Base-by-base conservation (phyloP, 1,140 invertebrate species). In the Caenorhabditis inopinata region DNA sequence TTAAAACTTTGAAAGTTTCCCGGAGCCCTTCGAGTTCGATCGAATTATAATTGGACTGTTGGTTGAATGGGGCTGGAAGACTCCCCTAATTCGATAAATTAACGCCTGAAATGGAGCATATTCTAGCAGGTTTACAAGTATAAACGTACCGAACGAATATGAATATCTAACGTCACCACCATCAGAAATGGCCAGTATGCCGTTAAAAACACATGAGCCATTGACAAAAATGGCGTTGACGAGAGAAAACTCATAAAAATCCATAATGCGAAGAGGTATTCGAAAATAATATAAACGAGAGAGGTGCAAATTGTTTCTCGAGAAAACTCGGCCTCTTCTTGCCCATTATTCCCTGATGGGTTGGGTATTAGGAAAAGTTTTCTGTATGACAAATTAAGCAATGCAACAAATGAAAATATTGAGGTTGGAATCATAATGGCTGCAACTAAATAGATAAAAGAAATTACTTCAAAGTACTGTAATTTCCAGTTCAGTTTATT, bases 31-130 rank as follows among this genome's bases (percentile, higher is more conserved):
- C 12, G 35, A 38, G n/a, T 68, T 68, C 4, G 58, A 18, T 21
- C 27, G 58, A 38, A 68, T 68, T 3, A 68, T 32, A 38, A 68
- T 68, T 42, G 58, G 58, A 68, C 32, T 68, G 58, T 68, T 68
- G 4, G 58, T 32, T 21, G 58, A 35, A 21, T 68, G 58, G 16
- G 58, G 14, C 23, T 68, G 58, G 32, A 68, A 68, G n/a, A 68
- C 58, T 9, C 32, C 32, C 38, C 58, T 29, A 29, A 38, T 68
- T 21, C 58, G 25, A 18, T 68, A 68, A 18, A 68, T 38, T 16
- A 68, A 11, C 2, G 58, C 58, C 58, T 68, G 32, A 68, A 42
- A 68, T 1, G 9, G 3, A 38, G n/a, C 7, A 38, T 11, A 0
- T 25, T 53, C 9, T 25, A 9, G 5, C 5, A 32, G 6, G 29